Base-by-base conservation (phyloP, 2,797 vertebrate genomes). In the Chaetodon trifasciatus region DNA sequence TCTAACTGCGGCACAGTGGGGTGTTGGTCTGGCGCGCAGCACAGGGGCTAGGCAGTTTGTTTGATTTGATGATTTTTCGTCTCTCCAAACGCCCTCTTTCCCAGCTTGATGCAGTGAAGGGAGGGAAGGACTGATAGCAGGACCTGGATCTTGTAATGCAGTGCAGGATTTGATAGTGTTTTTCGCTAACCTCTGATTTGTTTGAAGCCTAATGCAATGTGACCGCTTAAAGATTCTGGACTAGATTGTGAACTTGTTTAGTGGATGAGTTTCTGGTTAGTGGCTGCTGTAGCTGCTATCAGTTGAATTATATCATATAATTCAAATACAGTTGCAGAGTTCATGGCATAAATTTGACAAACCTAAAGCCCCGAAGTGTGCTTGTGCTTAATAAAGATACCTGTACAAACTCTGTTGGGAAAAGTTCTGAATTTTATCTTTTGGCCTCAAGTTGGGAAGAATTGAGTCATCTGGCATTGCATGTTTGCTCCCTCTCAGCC, bases 1-100 rank as follows among this genome's bases (percentile, higher is more conserved):
- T 85, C 83, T 94, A 94, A 94, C 89, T 88, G 89, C 60, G 74
- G 89, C 92, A 57, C 91, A 90, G 92, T 80, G 81, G 92, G 92
- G 86, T 85, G 87, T 88, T 83, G 85, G 73, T 67, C 23, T 56
- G 8, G 53, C 4, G 11, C 40, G 12, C 77, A 73, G 82, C 65
- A 21, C 12, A 42, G 70, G 82, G 83, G 58, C 55, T 66, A 32
- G 37, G 69, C 84, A 66, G 81, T 88, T 83, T 87, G 65, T 78
- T 91, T 91, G 81, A 87, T 88, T 88, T 70, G 78, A 72, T 79
- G 57, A 88, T 86, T 84, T 83, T 82, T 83, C 70, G 78, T 88
- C 85, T 79, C 52, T 70, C 47, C 60, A n/a, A 81, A 80, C 70
- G 71, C 63, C 23, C 32, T 74, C 42, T 52, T 56, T 56, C 56